Base-by-base conservation (phyloP, 2,113 vertebrate genomes). In the Pygoscelis antarcticus region DNA sequence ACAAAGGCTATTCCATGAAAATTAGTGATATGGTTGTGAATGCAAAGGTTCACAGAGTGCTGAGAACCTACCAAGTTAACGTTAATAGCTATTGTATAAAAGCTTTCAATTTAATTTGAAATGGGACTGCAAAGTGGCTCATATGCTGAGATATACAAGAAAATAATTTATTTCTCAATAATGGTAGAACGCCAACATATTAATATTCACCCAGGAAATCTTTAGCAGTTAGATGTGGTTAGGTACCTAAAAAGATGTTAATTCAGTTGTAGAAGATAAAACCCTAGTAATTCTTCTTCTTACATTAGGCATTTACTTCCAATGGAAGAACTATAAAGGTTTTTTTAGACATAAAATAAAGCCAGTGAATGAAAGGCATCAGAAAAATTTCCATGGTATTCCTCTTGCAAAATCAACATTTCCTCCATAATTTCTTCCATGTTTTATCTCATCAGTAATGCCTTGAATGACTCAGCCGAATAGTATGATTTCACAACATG, bases 101-200 rank as follows among this genome's bases (percentile, higher is more conserved):
- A 91, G 17, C 44, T 87, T 95, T 65, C 62, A 83, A 34, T 89
- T 83, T 89, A 89, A 96, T 92, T 87, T 81, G 38, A 83, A 95
- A 75, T 46, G 23, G 21, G 22, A 64, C 13, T 54, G 16, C 25
- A 81, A 88, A 77, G 58, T 85, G 49, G 12, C 13, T 85, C 32
- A 55, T 85, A 57, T 77, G 68, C 77, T 89, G 82, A 92, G 74
- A 83, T 85, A 80, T 22, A 11, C 51, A 76, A 75, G 61, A 87
- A 72, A 90, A 94, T 34, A 89, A 87, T 77, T 89, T 83, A 92
- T 90, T 85, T 75, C 38, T 82, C 75, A 79, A 42, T 83, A 87
- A 46, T 58, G 57, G 61, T 82, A 86, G 36, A 79, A 69, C 62
- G 44, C 32, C 58, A 78, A 68, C 29, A 77, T 82, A 14, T 25